Evolutionary conservation across 1,140 invertebrate genomes (phyloP), one percentile per base, ranked within the genome.

Genomic region (Musca vetustissima): DNA sequence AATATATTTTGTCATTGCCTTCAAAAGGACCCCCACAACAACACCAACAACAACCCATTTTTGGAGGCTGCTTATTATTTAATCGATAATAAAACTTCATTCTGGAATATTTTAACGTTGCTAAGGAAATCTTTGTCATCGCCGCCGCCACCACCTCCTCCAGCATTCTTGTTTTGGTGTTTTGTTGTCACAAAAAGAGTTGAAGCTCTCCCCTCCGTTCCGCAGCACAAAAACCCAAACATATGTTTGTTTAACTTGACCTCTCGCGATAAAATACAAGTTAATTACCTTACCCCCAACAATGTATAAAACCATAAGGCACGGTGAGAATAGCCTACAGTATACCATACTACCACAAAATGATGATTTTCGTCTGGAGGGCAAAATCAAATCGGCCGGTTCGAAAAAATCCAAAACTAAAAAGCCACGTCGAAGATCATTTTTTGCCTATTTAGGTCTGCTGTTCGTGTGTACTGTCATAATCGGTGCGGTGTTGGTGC

Each of bases 291-390:
- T 55, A 49, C 15, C 48, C 2, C 48, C 53, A 36, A 85, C 82
- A 73, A 89, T 91, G 89, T 91, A 90, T 82, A 90, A 91, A 84
- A 91, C 89, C 57, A 89, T 91, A 75, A 80, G 88, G 67, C 89
- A 90, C 76, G 89, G 89, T 36, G 89, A 91, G 75, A 88, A 89
- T 73, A 89, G 88, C 74, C 84, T 91, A 72, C 89, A 90, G 73
- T 91, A 91, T 77, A 90, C 88, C 48, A 90, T 91, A 72, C 82
- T 91, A 47, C 89, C 89, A 50, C 89, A 91, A 77, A 89, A 88
- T 22, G 89, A 90, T 76, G 88, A 88, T 74, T 86, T 88, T 70
- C 79, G 87, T n/a, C 85, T 83, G 69, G 86, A 87, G 71, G 88
- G 86, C 70, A 86, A 86, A 50, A 75, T 86, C 17, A 61, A 61